Base-by-base conservation (phyloP, 2,888 invertebrate genomes). In the Pocota personata region DNA sequence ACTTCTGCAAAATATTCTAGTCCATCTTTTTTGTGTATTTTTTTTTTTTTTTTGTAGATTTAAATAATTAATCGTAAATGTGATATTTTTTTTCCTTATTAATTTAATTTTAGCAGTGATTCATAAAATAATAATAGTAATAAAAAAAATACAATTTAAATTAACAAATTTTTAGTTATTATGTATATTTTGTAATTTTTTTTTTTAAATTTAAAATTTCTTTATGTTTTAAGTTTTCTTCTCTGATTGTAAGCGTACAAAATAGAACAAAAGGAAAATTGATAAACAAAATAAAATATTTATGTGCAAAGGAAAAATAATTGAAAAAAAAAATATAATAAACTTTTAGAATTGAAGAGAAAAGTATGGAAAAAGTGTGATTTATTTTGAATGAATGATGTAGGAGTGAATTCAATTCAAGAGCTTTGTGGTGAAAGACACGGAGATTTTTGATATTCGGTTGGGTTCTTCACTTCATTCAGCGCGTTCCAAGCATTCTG, bases 1-100 rank as follows among this genome's bases (percentile, higher is more conserved):
- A 86, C 76, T 60, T 37, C 43, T 79, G 86, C 86, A 82, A 82
- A 86, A 86, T 82, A 86, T 86, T 86, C 86, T 86, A 86, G 86
- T 86, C 86, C 82, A 82, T 82, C 75, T 55, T 66, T 76, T 77
- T 82, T 60, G 37, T 75, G 66, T 84, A 62, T 40, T 62, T 82
- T 76, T 71, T 66, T 83, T 52, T 66, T 72, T 67, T 50, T 40
- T 48, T 48, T 48, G 60, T 40, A 86, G 76, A 82, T 82, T 80
- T 82, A 76, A 82, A 75, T 24, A 86, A 87, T 77, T 87, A 73
- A 87, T 78, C 82, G 73, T 87, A 87, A 69, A 82, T 87, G 87
- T 87, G 87, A 87, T 87, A 87, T 87, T 87, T 87, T 84, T 69
- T 82, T 77, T 76, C 66, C 48, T 82, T 72, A 69, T 67, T 78